Percentiles rank a stretch among this genome's conserved stretches.
Conservation (phyloP, 2,797 vertebrate species). For the Simalia tracyae region DNA sequence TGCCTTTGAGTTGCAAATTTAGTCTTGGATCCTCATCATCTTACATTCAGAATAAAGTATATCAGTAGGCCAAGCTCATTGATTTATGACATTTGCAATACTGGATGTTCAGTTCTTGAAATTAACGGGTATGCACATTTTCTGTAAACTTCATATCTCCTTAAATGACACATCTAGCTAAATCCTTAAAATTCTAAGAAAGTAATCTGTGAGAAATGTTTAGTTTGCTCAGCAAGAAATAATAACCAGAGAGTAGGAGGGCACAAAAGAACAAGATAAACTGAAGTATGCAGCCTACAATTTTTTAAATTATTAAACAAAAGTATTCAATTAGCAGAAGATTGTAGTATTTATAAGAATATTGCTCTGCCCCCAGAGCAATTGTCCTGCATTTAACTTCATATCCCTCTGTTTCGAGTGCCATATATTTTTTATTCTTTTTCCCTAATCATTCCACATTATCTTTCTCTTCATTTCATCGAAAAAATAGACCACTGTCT, state of each 20-base stretch:
- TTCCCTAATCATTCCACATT: too few relatives aligned
- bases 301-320: neutral
- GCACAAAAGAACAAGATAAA: neutral
- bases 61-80: neutral
- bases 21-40: too few relatives aligned
- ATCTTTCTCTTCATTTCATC: too few relatives aligned
- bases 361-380: neutral
- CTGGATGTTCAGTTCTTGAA: neutral
- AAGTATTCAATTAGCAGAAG: neutral
- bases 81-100: neutral
- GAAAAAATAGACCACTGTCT: too few relatives aligned
- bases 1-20: too few relatives aligned
- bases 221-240: neutral
- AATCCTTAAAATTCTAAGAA: too few relatives aligned
- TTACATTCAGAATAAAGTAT: neutral
- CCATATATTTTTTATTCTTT: too few relatives aligned
- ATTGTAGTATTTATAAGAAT: neutral
- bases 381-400: too few relatives aligned
- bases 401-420: too few relatives aligned
- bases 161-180: too few relatives aligned
- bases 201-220: too few relatives aligned
- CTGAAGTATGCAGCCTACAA: neutral
- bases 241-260: neutral
- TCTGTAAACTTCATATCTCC: too few relatives aligned
- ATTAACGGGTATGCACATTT: neutral